A percentile compares a stretch with the other conserved stretches of the same genome.
Conservation (phyloP, 2,797 vertebrate species). For the Macropus fuliginosus region DNA sequence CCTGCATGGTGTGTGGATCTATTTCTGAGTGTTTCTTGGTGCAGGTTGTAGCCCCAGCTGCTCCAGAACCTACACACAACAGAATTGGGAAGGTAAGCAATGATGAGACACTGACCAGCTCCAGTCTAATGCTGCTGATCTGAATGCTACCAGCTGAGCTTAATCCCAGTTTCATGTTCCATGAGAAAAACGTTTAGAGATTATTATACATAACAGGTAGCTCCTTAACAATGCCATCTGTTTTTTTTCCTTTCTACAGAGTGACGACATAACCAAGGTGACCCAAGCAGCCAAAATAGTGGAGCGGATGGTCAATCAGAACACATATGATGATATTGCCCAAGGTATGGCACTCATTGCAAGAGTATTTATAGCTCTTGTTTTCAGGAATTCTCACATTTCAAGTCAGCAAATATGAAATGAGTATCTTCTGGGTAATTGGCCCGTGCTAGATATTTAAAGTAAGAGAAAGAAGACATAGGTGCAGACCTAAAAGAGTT, state of each 20-base stretch:
- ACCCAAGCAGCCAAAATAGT: slow-evolving; percentile 88
- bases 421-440: slow-evolving; percentile 9
- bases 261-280: slow-evolving; percentile 89
- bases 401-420: neutral
- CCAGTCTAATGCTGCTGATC: neutral
- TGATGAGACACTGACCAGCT: neutral
- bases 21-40: neutral
- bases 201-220: neutral
- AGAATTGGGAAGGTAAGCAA: neutral
- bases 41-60: neutral
- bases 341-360: slow-evolving; percentile 86
- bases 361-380: neutral
- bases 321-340: slow-evolving; percentile 91
- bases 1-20: neutral
- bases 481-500: slow-evolving; percentile 4
- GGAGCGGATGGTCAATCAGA: slow-evolving; percentile 95
- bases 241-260: slow-evolving; percentile 80
- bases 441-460: neutral
- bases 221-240: neutral
- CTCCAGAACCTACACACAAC: neutral
- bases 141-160: neutral
- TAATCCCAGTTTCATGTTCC: neutral
- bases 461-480: slow-evolving; percentile 1
- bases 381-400: slow-evolving; percentile 3
- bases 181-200: neutral